Evolutionary conservation across 2,113 vertebrate genomes (phyloP), one percentile per base, ranked within the genome.

Genomic region (Menidia beryllina): DNA sequence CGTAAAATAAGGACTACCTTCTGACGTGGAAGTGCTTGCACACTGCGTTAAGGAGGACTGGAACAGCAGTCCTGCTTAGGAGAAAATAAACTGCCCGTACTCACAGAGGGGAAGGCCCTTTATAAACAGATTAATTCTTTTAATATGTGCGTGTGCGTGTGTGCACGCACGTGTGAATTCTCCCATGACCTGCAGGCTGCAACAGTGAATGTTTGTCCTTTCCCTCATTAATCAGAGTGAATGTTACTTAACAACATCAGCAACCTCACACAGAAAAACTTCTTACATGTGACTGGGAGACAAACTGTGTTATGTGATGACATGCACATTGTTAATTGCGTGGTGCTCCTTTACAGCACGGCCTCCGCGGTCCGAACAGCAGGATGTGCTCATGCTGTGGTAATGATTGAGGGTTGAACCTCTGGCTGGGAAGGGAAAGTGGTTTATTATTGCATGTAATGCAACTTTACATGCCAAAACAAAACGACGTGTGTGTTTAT

Each of bases 311-410:
- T 59, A 15, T 52, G 36, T 50, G 69, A 75, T 83, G 81, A 77
- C 66, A 81, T 43, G 57, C 68, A 79, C 7, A 19, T 39, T 60
- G 70, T 17, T 77, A 79, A 89, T 83, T 83, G 81, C 62, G 66
- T 68, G 61, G 10, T 69, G 53, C 60, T 72, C 51, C 17, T 7
- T 69, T 69, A 50, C 30, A 56, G 64, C 66, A 72, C 13, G 41
- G 19, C 67, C 49, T 7, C n/a, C n/a, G 41, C 45, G 17, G 43
- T 57, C 47, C 23, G 21, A 53, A 73, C 5, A 23, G 54, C 71
- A 77, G 69, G 54, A 86, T 72, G 69, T 77, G 59, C 0, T 75
- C 72, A 30, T 30, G 61, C 68, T 72, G 66, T 79, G 80, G 69
- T 86, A 77, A 77, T 61, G 69, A 72, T 49, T 81, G 13, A 72